Percentiles rank a stretch among this genome's conserved stretches.
Evolutionary conservation across 1,140 invertebrate species (phyloP).

Genomic region (Octopus sinensis): DNA sequence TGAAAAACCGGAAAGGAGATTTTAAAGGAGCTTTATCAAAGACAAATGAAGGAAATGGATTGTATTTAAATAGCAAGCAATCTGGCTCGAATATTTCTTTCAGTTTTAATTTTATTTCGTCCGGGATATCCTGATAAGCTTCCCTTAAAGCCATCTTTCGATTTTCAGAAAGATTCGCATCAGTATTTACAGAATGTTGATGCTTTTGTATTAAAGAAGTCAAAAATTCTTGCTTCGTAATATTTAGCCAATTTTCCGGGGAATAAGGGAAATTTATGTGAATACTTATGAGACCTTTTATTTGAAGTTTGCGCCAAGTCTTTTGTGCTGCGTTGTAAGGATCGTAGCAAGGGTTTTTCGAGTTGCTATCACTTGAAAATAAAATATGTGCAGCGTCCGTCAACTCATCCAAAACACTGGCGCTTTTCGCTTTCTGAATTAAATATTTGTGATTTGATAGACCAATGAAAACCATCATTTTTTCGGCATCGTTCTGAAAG

Average conservation of each 20-base stretch:
- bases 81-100: constrained; percentile 20
- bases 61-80: constrained; percentile 24
- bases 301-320: constrained; percentile 21
- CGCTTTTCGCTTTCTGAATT: not conserved
- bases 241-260: not conserved
- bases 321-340: constrained; percentile 8
- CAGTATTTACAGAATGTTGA: not conserved
- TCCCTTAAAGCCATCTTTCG: constrained; percentile 14
- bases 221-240: not conserved
- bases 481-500: constrained; percentile 38
- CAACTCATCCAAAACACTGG: not conserved
- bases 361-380: not conserved
- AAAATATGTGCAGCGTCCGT: constrained; percentile 6
- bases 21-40: too few relatives aligned
- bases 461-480: constrained; percentile 26
- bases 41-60: constrained; percentile 14
- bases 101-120: constrained; percentile 3
- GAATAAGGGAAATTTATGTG: constrained; percentile 19
- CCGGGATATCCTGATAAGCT: constrained; percentile 17
- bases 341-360: not conserved
- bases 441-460: not conserved
- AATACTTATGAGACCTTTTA: constrained; percentile 19
- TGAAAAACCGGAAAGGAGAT: too few relatives aligned
- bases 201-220: not conserved
- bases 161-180: constrained; percentile 5